Percentiles rank a stretch among this genome's conserved stretches.
phyloP scores from a whole-genome alignment of 1,140 invertebrate species.

The Nebria ingens region DNA sequence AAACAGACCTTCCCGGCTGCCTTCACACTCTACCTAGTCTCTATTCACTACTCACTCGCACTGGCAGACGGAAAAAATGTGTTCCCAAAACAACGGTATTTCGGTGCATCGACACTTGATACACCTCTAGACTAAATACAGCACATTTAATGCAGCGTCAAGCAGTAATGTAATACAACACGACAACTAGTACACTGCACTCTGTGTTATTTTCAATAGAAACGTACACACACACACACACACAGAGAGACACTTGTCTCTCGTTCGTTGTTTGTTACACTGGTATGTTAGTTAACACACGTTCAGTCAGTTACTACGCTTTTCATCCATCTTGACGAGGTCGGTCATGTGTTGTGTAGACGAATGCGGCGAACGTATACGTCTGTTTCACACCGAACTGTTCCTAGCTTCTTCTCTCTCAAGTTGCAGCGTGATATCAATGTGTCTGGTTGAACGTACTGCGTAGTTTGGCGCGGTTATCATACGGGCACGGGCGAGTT shows the following conservation, averaged over 20 bases:
- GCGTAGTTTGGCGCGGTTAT: constrained; percentile 22
- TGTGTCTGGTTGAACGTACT: background rate
- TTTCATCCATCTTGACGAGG: constrained; percentile 18
- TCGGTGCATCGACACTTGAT: background rate
- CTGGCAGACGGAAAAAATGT: constrained; percentile 16
- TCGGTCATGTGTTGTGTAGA: constrained; percentile 20
- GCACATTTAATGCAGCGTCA: constrained; percentile 6
- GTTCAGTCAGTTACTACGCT: background rate
- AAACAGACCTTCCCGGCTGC: background rate
- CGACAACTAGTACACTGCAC: background rate
- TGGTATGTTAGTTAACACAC: constrained; percentile 10
- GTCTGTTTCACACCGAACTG: background rate
- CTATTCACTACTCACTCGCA: constrained; percentile 11
- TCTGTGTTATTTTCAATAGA: background rate
- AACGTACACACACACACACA: background rate
- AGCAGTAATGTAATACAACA: no score
- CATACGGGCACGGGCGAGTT: constrained; percentile 25
- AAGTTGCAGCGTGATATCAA: no score
- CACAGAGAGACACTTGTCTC: no score
- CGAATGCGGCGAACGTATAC: constrained; percentile 8
- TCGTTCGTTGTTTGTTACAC: no score
- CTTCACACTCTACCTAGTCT: constrained; percentile 5
- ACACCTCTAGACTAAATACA: background rate
- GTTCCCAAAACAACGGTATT: constrained; percentile 15
- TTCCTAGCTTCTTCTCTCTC: constrained; percentile 7